Conservation (phyloP, 2,888 invertebrate genomes). For the Kryphioiulus occultus region DNA sequence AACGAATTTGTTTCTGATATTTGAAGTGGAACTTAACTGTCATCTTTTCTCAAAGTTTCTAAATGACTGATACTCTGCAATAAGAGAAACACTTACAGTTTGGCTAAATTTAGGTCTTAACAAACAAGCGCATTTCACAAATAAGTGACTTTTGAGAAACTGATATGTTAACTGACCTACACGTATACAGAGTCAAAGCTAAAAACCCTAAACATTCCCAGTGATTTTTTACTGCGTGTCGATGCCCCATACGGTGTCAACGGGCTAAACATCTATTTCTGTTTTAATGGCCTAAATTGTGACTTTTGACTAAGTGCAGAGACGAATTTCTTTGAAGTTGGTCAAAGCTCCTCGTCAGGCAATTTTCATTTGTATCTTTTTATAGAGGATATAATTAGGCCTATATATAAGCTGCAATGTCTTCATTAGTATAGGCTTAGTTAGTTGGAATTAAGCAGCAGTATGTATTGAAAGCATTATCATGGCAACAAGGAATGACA, state of each 20-base stretch:
- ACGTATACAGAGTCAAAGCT: not conserved
- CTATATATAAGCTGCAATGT: not conserved
- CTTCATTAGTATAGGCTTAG: not conserved
- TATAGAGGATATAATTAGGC: not conserved
- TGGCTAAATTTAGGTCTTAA: too few relatives aligned
- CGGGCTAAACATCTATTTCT: not conserved
- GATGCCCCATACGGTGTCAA: not conserved
- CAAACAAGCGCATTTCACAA: too few relatives aligned
- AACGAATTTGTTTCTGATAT: too few relatives aligned
- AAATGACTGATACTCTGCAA: too few relatives aligned
- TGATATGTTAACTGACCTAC: too few relatives aligned
- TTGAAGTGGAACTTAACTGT: too few relatives aligned
- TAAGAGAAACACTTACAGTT: too few relatives aligned
- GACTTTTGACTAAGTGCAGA: not conserved
- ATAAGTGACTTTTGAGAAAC: too few relatives aligned
- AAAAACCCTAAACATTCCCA: not conserved
- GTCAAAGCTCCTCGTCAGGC: not conserved
- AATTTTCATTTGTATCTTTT: not conserved
- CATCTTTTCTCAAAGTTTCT: too few relatives aligned
- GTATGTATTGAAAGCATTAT: not conserved
- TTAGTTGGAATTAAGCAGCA: not conserved
- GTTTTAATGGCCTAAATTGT: not conserved
- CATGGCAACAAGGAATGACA: not conserved
- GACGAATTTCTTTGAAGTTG: not conserved
- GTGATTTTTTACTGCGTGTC: not conserved